These are phyloP conservation scores for Bemisia tabaci DNA, from an alignment of 1,140 invertebrate species.

Conservation along the genomic window DNA sequence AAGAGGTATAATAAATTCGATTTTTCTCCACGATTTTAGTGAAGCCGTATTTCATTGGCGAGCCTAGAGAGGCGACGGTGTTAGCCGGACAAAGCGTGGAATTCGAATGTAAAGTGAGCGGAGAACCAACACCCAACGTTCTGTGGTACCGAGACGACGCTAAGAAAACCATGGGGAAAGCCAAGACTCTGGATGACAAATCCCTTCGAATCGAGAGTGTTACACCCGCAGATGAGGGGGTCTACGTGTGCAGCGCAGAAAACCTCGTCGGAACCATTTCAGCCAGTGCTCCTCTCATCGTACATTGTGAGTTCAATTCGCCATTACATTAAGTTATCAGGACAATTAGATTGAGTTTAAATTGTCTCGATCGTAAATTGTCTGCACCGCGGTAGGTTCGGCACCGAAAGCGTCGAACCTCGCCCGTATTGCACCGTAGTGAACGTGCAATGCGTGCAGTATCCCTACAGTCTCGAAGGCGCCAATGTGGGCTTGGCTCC, in stretches of 20 bases:
- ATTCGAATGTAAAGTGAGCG: constrained; percentile 78
- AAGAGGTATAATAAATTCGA: no score
- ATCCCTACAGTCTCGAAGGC: no score
- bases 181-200: constrained; percentile 57
- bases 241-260: constrained; percentile 66
- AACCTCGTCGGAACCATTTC: constrained; percentile 62
- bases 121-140: constrained; percentile 76
- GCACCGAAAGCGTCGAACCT: no score
- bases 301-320: constrained; percentile 57
- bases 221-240: constrained; percentile 58
- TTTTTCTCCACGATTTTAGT: no score
- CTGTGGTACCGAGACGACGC: constrained; percentile 80
- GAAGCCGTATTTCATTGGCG: constrained; percentile 73
- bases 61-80: constrained; percentile 70
- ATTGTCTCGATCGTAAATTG: no score
- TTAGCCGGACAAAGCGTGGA: constrained; percentile 63
- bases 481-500: no score
- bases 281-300: constrained; percentile 54
- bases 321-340: no score
- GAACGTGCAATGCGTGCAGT: no score
- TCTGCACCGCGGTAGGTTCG: no score
- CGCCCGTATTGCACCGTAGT: no score
- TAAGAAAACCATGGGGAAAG: constrained; percentile 61
- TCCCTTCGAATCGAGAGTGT: constrained; percentile 60
- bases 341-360: no score